Evolutionary conservation across 2,888 invertebrate species (phyloP).

Genomic region (Parthenolecanium corni): DNA sequence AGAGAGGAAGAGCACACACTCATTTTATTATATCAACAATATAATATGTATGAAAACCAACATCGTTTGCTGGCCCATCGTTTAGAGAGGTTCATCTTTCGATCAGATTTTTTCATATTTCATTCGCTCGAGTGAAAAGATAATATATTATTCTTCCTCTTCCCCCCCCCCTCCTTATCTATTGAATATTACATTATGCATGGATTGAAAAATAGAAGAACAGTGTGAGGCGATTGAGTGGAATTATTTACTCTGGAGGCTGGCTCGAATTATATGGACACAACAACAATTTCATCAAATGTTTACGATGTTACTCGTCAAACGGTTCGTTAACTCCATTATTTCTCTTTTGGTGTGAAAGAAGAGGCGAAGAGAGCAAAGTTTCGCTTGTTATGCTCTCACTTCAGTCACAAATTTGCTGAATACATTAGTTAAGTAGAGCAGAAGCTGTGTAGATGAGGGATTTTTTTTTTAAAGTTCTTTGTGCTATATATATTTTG

Average conservation of each 20-base stretch:
- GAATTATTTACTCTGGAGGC: conserved; percentile 8
- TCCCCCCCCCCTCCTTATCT: background rate
- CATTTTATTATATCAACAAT: too few species aligned
- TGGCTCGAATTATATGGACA: conserved; percentile 2
- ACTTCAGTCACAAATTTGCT: too few species aligned
- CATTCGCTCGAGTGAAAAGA: background rate
- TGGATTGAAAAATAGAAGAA: background rate
- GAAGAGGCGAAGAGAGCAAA: too few species aligned
- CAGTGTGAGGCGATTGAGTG: background rate
- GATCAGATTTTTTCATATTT: conserved; percentile 22
- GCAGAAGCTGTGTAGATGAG: too few species aligned
- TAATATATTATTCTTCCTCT: background rate
- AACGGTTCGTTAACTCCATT: conserved; percentile 21
- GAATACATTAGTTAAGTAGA: too few species aligned
- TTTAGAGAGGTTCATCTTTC: background rate
- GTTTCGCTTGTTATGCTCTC: too few species aligned
- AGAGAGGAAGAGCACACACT: too few species aligned
- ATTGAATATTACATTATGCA: conserved; percentile 22
- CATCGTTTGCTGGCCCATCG: too few species aligned
- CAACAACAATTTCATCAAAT: background rate
- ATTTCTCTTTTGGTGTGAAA: conserved; percentile 1
- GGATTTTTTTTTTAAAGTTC: too few species aligned
- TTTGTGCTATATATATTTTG: too few species aligned
- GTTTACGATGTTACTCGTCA: background rate
- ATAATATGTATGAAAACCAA: too few species aligned